These are phyloP conservation scores for Polymixis lichenea DNA, from an alignment of 2,888 invertebrate genomes.

Conservation along the genomic window DNA sequence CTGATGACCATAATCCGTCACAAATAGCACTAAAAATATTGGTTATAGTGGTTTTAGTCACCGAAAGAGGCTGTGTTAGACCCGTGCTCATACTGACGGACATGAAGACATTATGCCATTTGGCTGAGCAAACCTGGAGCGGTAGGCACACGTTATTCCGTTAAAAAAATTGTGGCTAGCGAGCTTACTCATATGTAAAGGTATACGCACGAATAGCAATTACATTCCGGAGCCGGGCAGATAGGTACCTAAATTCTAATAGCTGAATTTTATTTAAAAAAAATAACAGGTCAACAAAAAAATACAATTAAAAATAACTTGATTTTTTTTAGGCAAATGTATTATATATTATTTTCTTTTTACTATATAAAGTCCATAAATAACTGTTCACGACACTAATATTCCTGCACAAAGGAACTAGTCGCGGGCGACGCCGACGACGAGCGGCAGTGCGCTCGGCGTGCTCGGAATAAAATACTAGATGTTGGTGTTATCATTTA, in stretches of 20 bases:
- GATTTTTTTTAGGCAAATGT: background rate
- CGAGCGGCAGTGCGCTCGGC: constrained; percentile 78
- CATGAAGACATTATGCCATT: background rate
- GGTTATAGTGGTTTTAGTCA: too few relatives aligned
- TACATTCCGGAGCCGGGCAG: background rate
- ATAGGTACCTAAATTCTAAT: background rate
- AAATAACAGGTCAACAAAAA: background rate
- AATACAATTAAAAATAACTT: background rate
- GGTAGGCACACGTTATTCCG: background rate
- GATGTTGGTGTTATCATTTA: constrained; percentile 42
- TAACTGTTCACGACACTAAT: constrained; percentile 23
- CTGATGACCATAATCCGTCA: too few relatives aligned
- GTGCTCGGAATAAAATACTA: constrained; percentile 87
- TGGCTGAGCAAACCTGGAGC: background rate
- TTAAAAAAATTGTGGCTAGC: too few relatives aligned
- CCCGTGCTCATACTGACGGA: too few relatives aligned
- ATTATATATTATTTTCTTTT: constrained; percentile 27
- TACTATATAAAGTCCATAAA: constrained; percentile 39
- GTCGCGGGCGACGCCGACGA: background rate
- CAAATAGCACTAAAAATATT: too few relatives aligned
- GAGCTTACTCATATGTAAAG: background rate
- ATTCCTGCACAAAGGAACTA: background rate
- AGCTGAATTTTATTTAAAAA: background rate
- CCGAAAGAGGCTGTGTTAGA: too few relatives aligned
- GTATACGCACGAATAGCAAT: background rate